Conservation (phyloP, 1,140 invertebrate genomes). For the Diachasma alloeum region DNA sequence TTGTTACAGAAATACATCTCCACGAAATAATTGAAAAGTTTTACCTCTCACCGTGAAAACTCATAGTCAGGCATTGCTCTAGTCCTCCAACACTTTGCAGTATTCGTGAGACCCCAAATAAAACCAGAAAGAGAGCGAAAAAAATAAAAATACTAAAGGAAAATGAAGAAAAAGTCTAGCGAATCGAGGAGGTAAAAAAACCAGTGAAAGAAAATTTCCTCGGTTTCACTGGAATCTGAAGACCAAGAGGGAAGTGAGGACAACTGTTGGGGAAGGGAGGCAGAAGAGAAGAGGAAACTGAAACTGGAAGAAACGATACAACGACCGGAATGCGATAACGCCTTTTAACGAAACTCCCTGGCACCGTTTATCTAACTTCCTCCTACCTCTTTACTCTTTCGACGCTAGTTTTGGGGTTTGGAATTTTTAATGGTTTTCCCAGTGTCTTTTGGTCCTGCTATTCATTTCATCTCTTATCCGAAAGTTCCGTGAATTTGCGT, state of each 20-base stretch:
- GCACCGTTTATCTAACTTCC: conserved; percentile 32
- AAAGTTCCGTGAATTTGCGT: conserved; percentile 3
- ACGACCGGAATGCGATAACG: conserved; percentile 39
- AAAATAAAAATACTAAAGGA: neutral
- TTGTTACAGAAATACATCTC: neutral
- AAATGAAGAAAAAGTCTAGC: neutral
- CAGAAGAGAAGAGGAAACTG: neutral
- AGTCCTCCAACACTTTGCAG: no score
- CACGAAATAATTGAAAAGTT: neutral
- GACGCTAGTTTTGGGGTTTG: neutral
- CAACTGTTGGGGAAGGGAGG: neutral
- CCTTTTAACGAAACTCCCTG: conserved; percentile 37
- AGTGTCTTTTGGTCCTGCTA: conserved; percentile 3
- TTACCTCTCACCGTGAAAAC: neutral
- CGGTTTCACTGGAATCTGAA: neutral
- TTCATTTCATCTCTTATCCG: neutral
- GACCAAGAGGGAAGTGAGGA: neutral
- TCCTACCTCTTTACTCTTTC: no score
- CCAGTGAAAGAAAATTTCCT: neutral
- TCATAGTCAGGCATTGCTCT: no score
- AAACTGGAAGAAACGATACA: conserved; percentile 28
- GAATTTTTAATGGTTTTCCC: neutral
- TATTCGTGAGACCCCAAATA: neutral
- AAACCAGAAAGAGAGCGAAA: neutral
- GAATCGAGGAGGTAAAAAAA: neutral